A percentile compares a stretch with the other conserved stretches of the same genome.
These are phyloP conservation scores for Actinia tenebrosa DNA, from an alignment of 64 coral and sea anemone species.

Conservation along the genomic window DNA sequence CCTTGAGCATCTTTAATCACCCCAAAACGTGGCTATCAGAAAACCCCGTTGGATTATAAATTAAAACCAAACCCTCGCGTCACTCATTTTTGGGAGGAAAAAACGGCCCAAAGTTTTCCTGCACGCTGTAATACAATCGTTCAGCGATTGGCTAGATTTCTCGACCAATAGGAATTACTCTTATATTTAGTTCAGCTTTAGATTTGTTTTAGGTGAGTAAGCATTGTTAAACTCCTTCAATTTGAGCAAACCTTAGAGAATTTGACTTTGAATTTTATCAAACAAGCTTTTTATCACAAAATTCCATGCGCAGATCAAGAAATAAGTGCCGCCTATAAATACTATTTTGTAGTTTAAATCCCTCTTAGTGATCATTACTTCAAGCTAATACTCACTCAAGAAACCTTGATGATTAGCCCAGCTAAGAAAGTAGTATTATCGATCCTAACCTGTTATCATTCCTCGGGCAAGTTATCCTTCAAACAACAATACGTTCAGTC, in stretches of 20 bases:
- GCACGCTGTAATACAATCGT: background rate
- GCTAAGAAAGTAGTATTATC: background rate
- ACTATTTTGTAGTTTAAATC: background rate
- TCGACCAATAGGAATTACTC: background rate
- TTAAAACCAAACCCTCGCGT: background rate
- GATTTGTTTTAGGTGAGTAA: background rate
- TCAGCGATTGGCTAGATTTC: background rate
- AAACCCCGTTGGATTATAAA: background rate
- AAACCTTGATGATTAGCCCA: slow-evolving; percentile 5
- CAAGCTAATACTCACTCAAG: background rate
- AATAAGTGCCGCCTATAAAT: background rate
- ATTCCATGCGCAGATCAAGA: background rate
- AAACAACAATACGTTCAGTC: background rate
- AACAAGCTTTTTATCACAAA: background rate
- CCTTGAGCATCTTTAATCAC: background rate
- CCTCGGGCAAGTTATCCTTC: background rate
- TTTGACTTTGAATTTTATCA: background rate
- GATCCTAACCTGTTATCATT: background rate
- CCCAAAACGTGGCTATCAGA: background rate
- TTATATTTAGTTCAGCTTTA: background rate
- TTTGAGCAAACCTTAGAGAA: background rate
- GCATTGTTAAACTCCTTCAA: background rate
- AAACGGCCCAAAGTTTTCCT: background rate
- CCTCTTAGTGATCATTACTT: background rate
- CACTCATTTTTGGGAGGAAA: background rate